Percentiles rank a stretch among this genome's conserved stretches.
These are phyloP conservation scores for Macrosoma leucophasiata DNA, from an alignment of 2,888 invertebrate genomes.

Conservation along the genomic window DNA sequence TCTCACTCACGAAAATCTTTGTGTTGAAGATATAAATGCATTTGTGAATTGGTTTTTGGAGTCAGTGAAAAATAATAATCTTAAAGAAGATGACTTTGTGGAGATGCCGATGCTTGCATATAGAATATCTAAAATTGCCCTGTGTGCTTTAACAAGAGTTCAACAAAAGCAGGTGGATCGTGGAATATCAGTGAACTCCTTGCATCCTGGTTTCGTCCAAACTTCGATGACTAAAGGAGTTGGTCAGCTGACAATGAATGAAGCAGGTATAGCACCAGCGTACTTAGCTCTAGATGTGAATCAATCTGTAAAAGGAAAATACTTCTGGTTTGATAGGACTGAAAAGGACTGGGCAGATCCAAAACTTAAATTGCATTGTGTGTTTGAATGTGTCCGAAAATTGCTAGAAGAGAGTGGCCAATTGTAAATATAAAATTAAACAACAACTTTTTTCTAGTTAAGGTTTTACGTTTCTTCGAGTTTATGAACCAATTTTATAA, in stretches of 20 bases:
- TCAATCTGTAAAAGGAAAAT: conserved; percentile 31
- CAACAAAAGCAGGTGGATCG: conserved; percentile 29
- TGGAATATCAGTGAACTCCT: conserved; percentile 30
- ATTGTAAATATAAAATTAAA: too few relatives aligned
- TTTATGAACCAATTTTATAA: too few relatives aligned
- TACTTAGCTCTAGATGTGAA: conserved; percentile 31
- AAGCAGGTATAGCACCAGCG: conserved; percentile 25
- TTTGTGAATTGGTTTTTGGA: conserved; percentile 32
- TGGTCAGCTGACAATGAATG: conserved; percentile 23
- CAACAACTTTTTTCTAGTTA: too few relatives aligned
- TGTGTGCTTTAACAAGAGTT: conserved; percentile 28
- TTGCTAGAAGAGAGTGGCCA: too few relatives aligned
- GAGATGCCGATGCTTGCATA: conserved; percentile 25
- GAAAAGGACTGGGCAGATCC: conserved; percentile 29
- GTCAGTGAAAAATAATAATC: conserved; percentile 25
- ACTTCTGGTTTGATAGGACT: conserved; percentile 30
- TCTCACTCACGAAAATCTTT: conserved; percentile 24
- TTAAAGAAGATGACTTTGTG: conserved; percentile 28
- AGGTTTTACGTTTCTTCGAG: too few relatives aligned
- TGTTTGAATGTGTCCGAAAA: too few relatives aligned
- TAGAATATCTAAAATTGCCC: conserved; percentile 31
- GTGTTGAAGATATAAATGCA: conserved; percentile 26
- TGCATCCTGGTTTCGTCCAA: conserved; percentile 33
- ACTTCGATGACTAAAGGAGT: conserved; percentile 30
- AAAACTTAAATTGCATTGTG: conserved; percentile 8